Conservation (phyloP, 1,140 invertebrate species). For the Coptotermes formosanus region DNA sequence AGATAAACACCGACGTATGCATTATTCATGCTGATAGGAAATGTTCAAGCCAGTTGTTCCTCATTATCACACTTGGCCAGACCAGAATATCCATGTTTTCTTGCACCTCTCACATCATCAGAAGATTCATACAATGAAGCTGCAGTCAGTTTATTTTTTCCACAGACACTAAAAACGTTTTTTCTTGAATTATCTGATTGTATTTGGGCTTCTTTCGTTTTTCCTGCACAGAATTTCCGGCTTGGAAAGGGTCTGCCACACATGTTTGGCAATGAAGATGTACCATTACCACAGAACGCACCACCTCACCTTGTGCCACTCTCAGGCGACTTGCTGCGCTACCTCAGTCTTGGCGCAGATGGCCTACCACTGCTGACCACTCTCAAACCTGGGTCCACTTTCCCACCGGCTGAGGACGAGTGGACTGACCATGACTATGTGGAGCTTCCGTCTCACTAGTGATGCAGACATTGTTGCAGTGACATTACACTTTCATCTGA, state of each 20-base stretch:
- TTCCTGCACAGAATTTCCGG: constrained; percentile 18
- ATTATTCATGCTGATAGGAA: no score
- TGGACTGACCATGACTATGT: constrained; percentile 58
- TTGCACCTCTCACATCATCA: no score
- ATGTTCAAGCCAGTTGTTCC: no score
- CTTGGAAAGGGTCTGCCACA: constrained; percentile 20
- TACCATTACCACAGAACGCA: constrained; percentile 60
- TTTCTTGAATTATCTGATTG: neutral
- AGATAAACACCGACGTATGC: no score
- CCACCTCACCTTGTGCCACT: constrained; percentile 45
- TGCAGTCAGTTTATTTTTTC: no score
- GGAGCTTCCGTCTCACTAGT: constrained; percentile 44
- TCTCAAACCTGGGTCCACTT: constrained; percentile 46
- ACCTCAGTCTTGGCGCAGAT: constrained; percentile 57
- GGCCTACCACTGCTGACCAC: constrained; percentile 59
- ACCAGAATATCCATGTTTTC: no score
- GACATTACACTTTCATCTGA: no score
- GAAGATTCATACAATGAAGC: no score
- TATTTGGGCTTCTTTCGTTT: no score
- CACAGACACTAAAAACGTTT: neutral
- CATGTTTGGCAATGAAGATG: constrained; percentile 47
- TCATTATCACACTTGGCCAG: no score
- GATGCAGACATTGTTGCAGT: neutral
- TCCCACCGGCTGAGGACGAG: constrained; percentile 46
- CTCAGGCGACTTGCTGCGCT: constrained; percentile 54